Conservation (phyloP, 2,888 invertebrate species). For the Lacanobia wlatinum region DNA sequence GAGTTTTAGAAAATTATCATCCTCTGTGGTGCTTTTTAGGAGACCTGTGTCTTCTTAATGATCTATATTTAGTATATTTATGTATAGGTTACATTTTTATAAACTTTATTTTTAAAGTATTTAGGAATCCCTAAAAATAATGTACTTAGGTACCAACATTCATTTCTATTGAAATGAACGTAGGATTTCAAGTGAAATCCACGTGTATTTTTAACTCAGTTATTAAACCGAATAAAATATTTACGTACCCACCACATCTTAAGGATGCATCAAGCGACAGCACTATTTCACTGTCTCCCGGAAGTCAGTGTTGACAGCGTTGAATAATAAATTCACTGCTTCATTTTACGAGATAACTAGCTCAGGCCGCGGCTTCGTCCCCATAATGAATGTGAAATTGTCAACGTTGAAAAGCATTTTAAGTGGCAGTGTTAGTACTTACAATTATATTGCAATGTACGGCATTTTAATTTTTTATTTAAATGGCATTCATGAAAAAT, state of each 20-base stretch:
- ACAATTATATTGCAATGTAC: background rate
- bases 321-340: constrained; percentile 51
- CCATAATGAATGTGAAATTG: background rate
- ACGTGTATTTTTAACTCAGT: background rate
- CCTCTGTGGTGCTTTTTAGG: background rate
- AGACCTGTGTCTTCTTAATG: background rate
- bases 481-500: background rate
- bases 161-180: too few species aligned
- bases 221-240: constrained; percentile 5
- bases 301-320: constrained; percentile 40
- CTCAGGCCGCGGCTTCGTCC: background rate
- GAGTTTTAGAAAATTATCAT: constrained; percentile 4
- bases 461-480: background rate
- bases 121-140: too few species aligned
- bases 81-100: too few species aligned
- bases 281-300: constrained; percentile 43
- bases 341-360: constrained; percentile 41
- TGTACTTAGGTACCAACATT: too few species aligned
- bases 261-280: constrained; percentile 10
- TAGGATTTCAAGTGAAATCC: too few species aligned
- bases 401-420: background rate
- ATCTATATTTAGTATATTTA: too few species aligned
- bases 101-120: too few species aligned
- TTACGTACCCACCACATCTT: constrained; percentile 3
- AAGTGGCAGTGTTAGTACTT: background rate